Percentiles rank a stretch among this genome's conserved stretches.
These are phyloP conservation scores for Listronotus bonariensis DNA, from an alignment of 1,140 invertebrate species.

Conservation along the genomic window DNA sequence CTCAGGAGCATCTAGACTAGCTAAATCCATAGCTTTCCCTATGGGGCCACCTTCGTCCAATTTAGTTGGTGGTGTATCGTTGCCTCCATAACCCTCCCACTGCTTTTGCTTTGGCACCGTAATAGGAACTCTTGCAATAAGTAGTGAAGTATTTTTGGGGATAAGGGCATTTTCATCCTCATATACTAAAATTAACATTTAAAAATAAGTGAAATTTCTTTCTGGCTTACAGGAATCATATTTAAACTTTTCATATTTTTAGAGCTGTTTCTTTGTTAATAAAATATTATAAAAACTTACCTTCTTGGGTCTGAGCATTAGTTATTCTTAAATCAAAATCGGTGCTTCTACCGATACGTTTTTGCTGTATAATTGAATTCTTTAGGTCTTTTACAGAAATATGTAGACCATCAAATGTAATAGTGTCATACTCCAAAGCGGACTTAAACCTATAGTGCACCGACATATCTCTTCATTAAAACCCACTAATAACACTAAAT, in stretches of 20 bases:
- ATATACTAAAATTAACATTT: constrained; percentile 75
- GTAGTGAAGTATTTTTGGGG: constrained; percentile 96
- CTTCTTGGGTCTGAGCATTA: constrained; percentile 97
- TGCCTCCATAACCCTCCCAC: constrained; percentile 62
- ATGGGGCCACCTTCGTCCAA: constrained; percentile 61
- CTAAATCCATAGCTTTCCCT: constrained; percentile 76
- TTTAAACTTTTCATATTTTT: not conserved
- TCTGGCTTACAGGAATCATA: not conserved
- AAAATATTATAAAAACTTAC: constrained; percentile 63
- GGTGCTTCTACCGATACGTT: constrained; percentile 88
- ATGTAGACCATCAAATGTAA: constrained; percentile 95
- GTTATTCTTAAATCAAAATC: constrained; percentile 96
- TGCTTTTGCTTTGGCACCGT: constrained; percentile 75
- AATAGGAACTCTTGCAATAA: constrained; percentile 89
- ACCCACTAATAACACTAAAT: not conserved
- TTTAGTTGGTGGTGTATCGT: constrained; percentile 52
- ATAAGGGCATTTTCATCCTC: constrained; percentile 87
- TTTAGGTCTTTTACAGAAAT: constrained; percentile 95
- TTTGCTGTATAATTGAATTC: constrained; percentile 92
- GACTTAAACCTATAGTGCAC: constrained; percentile 99
- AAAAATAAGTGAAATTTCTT: too few species aligned
- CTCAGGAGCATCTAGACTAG: constrained; percentile 88
- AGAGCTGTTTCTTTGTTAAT: not conserved
- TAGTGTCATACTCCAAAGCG: constrained; percentile 90
- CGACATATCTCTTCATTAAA: constrained; percentile 68